Percentiles rank a stretch among this genome's conserved stretches.
phyloP scores from a whole-genome alignment of 2,113 vertebrate genomes.

The Isichthys henryi region DNA sequence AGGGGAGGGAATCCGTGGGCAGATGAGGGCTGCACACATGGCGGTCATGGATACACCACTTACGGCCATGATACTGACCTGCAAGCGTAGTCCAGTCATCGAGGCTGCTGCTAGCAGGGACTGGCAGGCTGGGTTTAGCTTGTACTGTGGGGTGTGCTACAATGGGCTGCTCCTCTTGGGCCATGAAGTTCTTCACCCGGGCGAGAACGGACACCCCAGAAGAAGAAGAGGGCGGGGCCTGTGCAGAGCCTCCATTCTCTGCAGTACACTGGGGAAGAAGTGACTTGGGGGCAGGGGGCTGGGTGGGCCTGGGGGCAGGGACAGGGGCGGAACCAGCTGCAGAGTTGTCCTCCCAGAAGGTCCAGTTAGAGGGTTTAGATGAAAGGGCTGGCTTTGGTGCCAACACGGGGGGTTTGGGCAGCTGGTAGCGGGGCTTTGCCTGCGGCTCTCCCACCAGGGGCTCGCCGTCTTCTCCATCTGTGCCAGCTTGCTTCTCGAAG shows the following conservation, averaged over 20 bases:
- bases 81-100: background rate
- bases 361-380: conserved; percentile 56
- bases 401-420: conserved; percentile 50
- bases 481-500: conserved; percentile 69
- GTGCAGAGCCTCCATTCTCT: background rate
- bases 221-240: background rate
- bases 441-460: conserved; percentile 57
- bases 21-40: conserved; percentile 60
- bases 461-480: conserved; percentile 46
- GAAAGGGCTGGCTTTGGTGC: conserved; percentile 70
- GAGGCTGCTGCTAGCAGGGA: background rate
- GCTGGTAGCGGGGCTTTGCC: conserved; percentile 59
- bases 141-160: background rate
- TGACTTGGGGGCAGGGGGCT: conserved; percentile 61
- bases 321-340: conserved; percentile 31
- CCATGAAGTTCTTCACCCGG: background rate
- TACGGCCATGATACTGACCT: background rate
- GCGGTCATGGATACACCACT: conserved; percentile 30
- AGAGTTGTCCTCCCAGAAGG: conserved; percentile 54
- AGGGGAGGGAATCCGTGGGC: background rate
- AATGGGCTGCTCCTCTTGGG: background rate
- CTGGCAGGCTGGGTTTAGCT: background rate
- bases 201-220: background rate
- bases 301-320: conserved; percentile 41
- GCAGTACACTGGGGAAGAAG: conserved; percentile 26